Evolutionary conservation across 2,113 vertebrate genomes (phyloP).

Genomic region (Tonatia bakeri): DNA sequence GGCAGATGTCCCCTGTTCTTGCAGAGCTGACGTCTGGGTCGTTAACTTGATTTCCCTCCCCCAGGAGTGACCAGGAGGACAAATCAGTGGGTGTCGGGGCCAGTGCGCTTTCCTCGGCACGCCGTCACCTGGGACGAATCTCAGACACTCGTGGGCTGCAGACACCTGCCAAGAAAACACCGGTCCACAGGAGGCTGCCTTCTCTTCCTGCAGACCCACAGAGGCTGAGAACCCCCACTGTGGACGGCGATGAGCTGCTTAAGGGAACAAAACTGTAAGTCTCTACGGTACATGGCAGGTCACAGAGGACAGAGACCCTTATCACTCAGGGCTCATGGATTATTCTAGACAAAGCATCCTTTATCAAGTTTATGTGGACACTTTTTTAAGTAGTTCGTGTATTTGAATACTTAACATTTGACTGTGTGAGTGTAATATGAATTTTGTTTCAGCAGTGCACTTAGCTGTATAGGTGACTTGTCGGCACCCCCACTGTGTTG

Average conservation of each 20-base stretch:
- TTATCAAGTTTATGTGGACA: not conserved
- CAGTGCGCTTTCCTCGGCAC: conserved; percentile 46
- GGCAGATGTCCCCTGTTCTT: not conserved
- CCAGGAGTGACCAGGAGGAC: conserved; percentile 82
- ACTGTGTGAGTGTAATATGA: not conserved
- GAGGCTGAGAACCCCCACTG: conserved; percentile 77
- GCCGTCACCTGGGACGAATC: not conserved
- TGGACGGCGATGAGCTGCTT: conserved; percentile 77
- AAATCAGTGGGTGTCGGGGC: conserved; percentile 23
- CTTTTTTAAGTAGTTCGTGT: not conserved
- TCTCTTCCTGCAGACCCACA: conserved; percentile 76
- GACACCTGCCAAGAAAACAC: conserved; percentile 75
- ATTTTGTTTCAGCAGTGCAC: not conserved
- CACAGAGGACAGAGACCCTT: not conserved
- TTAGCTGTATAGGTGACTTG: not conserved
- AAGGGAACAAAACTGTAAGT: conserved; percentile 86
- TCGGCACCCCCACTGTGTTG: not conserved
- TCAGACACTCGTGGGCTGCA: conserved; percentile 23
- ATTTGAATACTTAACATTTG: not conserved
- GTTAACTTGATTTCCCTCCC: not conserved
- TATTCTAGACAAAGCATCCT: not conserved
- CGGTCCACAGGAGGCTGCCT: conserved; percentile 76
- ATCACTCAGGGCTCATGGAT: not conserved
- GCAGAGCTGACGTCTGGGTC: not conserved
- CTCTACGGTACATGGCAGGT: not conserved